These are phyloP conservation scores for Baccha elongata DNA, from an alignment of 2,888 invertebrate genomes.

Conservation along the genomic window DNA sequence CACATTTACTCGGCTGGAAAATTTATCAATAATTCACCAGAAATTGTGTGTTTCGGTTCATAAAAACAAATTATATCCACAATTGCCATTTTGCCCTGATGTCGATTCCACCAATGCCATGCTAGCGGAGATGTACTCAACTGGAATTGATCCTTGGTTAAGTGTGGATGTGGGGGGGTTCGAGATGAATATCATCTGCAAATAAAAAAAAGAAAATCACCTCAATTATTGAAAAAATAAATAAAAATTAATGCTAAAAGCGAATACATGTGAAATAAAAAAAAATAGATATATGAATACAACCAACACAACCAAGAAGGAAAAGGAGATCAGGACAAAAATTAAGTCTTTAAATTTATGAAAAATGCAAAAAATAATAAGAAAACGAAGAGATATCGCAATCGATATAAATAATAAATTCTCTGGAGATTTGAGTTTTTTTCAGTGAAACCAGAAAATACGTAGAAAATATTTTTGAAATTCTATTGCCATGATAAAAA, in stretches of 20 bases:
- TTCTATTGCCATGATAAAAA: constrained; percentile 25
- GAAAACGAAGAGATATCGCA: constrained; percentile 2
- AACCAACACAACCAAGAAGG: constrained; percentile 15
- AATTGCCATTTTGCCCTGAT: constrained; percentile 43
- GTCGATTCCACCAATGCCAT: background rate
- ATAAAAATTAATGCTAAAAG: constrained; percentile 56
- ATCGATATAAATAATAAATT: constrained; percentile 59
- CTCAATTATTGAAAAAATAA: constrained; percentile 49
- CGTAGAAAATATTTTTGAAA: constrained; percentile 8
- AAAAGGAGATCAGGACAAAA: background rate
- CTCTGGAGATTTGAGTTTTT: background rate
- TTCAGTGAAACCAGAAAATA: background rate
- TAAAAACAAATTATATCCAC: constrained; percentile 56
- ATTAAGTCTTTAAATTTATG: constrained; percentile 63
- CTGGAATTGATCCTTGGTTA: constrained; percentile 67
- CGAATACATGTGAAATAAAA: constrained; percentile 36
- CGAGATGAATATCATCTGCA: constrained; percentile 28
- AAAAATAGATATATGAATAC: constrained; percentile 3
- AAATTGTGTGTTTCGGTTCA: constrained; percentile 65
- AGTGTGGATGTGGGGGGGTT: constrained; percentile 6
- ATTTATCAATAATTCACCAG: constrained; percentile 71
- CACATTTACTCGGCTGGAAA: constrained; percentile 63
- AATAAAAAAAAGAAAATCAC: constrained; percentile 34
- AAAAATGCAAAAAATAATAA: constrained; percentile 56
- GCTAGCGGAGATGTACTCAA: constrained; percentile 43